phyloP scores from a whole-genome alignment of 2,797 vertebrate species.

The Sciurus vulgaris region DNA sequence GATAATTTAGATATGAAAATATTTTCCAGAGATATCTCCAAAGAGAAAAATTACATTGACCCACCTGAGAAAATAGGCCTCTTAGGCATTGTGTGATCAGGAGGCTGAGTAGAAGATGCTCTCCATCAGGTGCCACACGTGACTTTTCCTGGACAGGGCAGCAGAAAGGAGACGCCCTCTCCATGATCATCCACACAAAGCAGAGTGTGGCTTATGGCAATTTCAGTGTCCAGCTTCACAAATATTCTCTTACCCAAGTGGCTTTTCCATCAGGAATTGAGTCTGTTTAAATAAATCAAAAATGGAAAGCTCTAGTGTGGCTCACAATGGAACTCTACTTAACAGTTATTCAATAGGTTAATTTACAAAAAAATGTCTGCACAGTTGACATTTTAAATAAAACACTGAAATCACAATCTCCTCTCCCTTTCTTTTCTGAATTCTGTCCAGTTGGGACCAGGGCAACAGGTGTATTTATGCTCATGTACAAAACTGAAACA shows the following conservation, averaged over 20 bases:
- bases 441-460: neutral
- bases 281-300: slow-evolving; percentile 67
- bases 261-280: slow-evolving; percentile 47
- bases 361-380: slow-evolving; percentile 63
- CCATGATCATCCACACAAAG: slow-evolving; percentile 21
- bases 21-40: slow-evolving; percentile 69
- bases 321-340: slow-evolving; percentile 51
- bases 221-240: neutral
- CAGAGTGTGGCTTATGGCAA: neutral
- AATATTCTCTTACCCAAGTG: slow-evolving; percentile 54
- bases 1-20: slow-evolving; percentile 72
- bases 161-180: slow-evolving; percentile 24
- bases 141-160: slow-evolving; percentile 25
- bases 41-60: slow-evolving; percentile 75
- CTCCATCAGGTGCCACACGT: slow-evolving; percentile 36
- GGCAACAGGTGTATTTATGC: neutral
- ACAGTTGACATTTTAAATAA: neutral
- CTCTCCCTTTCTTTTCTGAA: neutral
- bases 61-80: slow-evolving; percentile 57
- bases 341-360: slow-evolving; percentile 46
- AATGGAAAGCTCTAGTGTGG: slow-evolving; percentile 12
- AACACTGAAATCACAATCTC: neutral
- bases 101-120: neutral
- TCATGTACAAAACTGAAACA: neutral
- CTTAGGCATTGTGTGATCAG: slow-evolving; percentile 59